phyloP scores from a whole-genome alignment of 2,888 invertebrate genomes.

The Nasonia oneida region DNA sequence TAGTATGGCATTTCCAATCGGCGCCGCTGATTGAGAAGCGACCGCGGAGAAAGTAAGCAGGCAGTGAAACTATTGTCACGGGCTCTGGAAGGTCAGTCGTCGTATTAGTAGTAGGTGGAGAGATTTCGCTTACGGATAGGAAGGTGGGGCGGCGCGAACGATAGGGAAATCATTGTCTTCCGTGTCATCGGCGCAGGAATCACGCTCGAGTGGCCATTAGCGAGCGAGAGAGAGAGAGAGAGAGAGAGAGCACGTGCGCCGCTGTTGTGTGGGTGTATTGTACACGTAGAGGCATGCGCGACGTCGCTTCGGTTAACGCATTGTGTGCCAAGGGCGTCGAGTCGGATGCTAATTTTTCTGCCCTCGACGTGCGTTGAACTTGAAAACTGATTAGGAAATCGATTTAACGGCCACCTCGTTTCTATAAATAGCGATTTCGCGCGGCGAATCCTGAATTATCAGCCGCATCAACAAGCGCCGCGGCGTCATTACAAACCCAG shows the following conservation, averaged over 20 bases:
- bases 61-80: background rate
- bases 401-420: background rate
- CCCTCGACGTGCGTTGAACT: background rate
- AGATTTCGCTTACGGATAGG: background rate
- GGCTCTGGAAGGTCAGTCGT: background rate
- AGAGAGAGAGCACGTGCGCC: background rate
- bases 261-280: background rate
- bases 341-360: constrained; percentile 22
- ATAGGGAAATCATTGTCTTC: constrained; percentile 54
- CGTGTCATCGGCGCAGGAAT: constrained; percentile 63
- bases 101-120: constrained; percentile 1
- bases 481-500: background rate
- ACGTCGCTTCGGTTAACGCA: background rate
- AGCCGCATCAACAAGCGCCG: background rate
- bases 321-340: constrained; percentile 23
- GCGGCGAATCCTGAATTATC: background rate
- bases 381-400: background rate
- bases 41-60: background rate
- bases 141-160: constrained; percentile 21
- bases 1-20: constrained; percentile 10
- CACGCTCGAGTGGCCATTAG: constrained; percentile 59
- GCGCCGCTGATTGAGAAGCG: background rate
- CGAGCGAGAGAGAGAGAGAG: background rate
- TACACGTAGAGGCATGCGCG: constrained; percentile 3
- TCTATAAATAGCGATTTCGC: background rate